Percentiles rank a stretch among this genome's conserved stretches.
Conservation (phyloP, 2,797 vertebrate genomes). For the Myotis vivesi region DNA sequence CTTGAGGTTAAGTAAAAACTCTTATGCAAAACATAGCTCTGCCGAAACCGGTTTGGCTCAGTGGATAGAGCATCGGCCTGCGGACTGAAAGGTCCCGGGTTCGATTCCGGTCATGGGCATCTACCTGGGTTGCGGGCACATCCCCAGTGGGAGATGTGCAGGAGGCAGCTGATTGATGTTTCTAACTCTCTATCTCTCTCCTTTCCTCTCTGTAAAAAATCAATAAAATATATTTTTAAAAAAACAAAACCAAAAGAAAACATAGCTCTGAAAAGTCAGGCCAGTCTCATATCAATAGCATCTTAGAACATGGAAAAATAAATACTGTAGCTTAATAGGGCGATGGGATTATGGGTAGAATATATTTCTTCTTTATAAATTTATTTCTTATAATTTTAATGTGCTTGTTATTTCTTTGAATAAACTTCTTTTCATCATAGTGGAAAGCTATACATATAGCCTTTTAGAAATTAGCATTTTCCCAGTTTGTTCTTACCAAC, state of each 20-base stretch:
- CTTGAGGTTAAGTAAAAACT: background rate
- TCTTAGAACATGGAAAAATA: background rate
- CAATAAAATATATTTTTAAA: no score
- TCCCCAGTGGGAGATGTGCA: no score
- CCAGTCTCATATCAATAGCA: background rate
- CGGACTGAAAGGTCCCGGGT: no score
- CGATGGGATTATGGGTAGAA: background rate
- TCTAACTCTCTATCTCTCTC: no score
- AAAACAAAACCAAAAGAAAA: background rate
- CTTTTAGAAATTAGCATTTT: background rate
- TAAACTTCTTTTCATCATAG: background rate
- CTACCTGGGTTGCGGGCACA: no score
- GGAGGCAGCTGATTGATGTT: no score
- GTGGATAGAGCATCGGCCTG: no score
- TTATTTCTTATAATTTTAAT: background rate
- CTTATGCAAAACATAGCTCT: background rate
- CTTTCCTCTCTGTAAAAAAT: no score
- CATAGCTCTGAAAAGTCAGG: background rate
- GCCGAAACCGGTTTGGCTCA: no score
- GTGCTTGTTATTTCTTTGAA: background rate
- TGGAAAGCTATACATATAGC: background rate
- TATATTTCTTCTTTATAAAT: background rate
- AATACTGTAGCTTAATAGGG: background rate
- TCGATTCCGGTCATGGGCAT: no score
- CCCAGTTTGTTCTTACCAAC: background rate